Percentiles rank a stretch among this genome's conserved stretches.
phyloP scores from a whole-genome alignment of 2,888 invertebrate species.

The Orchesella flavescens region DNA sequence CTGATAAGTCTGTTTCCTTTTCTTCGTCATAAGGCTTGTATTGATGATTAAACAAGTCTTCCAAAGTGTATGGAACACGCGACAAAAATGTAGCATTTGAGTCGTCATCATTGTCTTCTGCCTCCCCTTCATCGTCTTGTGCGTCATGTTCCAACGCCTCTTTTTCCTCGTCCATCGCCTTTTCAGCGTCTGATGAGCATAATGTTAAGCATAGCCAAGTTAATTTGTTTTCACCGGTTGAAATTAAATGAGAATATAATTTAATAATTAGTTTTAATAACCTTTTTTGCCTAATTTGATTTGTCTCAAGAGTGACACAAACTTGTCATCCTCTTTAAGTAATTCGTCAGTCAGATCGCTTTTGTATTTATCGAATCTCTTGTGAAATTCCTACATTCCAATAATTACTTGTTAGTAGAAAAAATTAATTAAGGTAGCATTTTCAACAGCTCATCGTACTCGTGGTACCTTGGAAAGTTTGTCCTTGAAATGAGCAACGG shows the following conservation, averaged over 20 bases:
- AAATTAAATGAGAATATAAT: constrained; percentile 6
- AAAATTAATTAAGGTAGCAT: too few species aligned
- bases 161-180: not conserved
- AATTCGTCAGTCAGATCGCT: constrained; percentile 51
- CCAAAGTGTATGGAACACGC: constrained; percentile 18
- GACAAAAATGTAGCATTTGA: constrained; percentile 10
- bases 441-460: too few species aligned
- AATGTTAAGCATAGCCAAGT: too few species aligned
- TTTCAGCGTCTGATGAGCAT: constrained; percentile 10
- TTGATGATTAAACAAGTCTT: constrained; percentile 3
- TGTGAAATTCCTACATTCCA: constrained; percentile 56
- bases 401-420: not conserved
- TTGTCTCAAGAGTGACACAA: constrained; percentile 57
- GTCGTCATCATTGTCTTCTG: constrained; percentile 11
- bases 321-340: constrained; percentile 56
- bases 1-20: constrained; percentile 59
- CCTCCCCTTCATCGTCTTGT: not conserved
- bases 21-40: constrained; percentile 53
- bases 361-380: constrained; percentile 53
- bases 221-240: too few species aligned
- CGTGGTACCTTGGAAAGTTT: constrained; percentile 39
- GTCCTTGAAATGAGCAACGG: constrained; percentile 28
- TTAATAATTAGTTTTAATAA: constrained; percentile 10
- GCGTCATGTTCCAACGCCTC: not conserved
- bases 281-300: constrained; percentile 56